phyloP scores from a whole-genome alignment of 2,888 invertebrate species.

The Tenthredo notha region DNA sequence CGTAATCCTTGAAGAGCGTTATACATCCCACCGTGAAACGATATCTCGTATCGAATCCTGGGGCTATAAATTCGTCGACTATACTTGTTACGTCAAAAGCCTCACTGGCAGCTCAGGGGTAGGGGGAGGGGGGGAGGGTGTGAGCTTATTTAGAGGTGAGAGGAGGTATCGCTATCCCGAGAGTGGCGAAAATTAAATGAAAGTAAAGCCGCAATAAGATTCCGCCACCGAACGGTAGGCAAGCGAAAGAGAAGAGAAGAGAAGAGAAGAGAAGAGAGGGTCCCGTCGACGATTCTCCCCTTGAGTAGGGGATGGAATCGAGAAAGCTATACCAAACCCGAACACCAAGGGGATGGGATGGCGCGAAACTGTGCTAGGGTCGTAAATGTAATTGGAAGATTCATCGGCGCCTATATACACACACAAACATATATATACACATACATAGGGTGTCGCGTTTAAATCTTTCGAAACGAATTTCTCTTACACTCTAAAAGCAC shows the following conservation, averaged over 20 bases:
- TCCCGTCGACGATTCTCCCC: not conserved
- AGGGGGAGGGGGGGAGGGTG: no score
- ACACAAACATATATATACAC: not conserved
- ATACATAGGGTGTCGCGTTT: constrained; percentile 21
- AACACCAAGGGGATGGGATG: not conserved
- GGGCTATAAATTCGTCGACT: not conserved
- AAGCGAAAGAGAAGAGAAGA: not conserved
- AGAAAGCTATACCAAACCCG: not conserved
- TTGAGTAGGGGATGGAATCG: not conserved
- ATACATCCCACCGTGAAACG: not conserved
- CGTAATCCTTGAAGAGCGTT: not conserved
- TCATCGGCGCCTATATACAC: constrained; percentile 6
- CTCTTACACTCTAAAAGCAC: not conserved
- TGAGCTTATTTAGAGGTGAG: not conserved
- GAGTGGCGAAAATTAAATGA: constrained; percentile 25
- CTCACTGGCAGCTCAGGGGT: no score
- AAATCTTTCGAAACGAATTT: constrained; percentile 14
- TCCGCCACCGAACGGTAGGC: not conserved
- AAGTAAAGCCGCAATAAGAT: constrained; percentile 24
- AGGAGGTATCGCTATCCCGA: not conserved
- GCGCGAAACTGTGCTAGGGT: constrained; percentile 18
- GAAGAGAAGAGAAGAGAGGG: not conserved
- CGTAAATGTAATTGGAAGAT: constrained; percentile 28
- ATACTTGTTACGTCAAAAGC: not conserved
- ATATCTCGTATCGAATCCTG: constrained; percentile 6